Base-by-base conservation (phyloP, 2,113 vertebrate species). In the zebrafish (Danio rerio) region DNA sequence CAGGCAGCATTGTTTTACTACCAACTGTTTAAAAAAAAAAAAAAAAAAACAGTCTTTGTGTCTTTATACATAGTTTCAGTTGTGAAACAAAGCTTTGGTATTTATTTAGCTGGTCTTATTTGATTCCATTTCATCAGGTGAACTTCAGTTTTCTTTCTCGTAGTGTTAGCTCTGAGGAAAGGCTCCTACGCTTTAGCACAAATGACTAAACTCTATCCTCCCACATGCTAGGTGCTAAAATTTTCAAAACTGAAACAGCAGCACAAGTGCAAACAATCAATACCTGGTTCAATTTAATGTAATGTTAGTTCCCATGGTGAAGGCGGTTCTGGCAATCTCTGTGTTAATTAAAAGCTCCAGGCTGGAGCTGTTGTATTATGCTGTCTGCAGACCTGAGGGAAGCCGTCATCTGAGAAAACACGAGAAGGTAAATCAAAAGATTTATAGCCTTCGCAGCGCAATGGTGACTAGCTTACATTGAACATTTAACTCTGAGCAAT, bases 261-360 rank as follows among this genome's bases (percentile, higher is more conserved):
- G 82, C 81, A 85, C 62, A 77, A 68, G 81, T 83, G 52, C 68
- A 71, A 56, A 81, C 81, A 83, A 87, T 87, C 83, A 85, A 85
- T 83, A 83, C 68, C 66, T 80, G 68, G 73, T 68, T 75, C 62
- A 69, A 87, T 85, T 81, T 87, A 83, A 87, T 83, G 84, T 85
- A 83, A 85, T 85, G 81, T 83, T 73, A 59, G 81, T 53, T 81
- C 81, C 86, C 80, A 81, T 85, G 81, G 86, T 78, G 86, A 78
- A 72, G 71, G 58, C 74, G 53, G 79, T 55, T 84, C 81, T 78
- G 83, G 85, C 83, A 68, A 87, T 85, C 81, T 80, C 65, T 12
- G 58, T 70, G 75, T 87, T 87, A 81, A 87, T 87, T 87, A 83
- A 87, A 87, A 83, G 71, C 76, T 77, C 78, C 52, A 73, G 75